These are phyloP conservation scores for Coleophora deauratella DNA, from an alignment of 2,888 invertebrate genomes.

Conservation along the genomic window DNA sequence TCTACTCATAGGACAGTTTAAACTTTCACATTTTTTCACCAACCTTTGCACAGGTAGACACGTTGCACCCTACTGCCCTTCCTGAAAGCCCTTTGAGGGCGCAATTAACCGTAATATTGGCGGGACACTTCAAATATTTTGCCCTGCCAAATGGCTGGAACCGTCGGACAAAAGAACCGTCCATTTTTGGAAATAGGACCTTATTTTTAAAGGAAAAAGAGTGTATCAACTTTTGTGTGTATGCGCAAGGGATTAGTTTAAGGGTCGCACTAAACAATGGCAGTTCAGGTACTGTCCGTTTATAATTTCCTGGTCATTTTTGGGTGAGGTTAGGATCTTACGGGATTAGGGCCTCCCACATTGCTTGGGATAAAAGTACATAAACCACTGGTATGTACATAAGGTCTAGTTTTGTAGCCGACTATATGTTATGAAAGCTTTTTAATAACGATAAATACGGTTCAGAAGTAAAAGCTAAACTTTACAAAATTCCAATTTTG, in stretches of 20 bases:
- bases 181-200: no score
- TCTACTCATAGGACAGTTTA: background rate
- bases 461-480: no score
- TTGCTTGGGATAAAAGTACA: no score
- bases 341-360: background rate
- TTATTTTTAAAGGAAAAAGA: no score
- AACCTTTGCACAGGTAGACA: no score
- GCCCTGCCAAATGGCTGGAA: background rate
- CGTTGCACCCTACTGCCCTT: background rate
- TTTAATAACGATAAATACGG: no score
- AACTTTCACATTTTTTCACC: no score
- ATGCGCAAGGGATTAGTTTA: constrained; percentile 7
- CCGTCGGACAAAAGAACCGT: constrained; percentile 1
- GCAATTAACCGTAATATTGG: constrained; percentile 6
- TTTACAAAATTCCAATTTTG: no score
- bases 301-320: constrained; percentile 10
- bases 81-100: background rate
- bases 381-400: no score
- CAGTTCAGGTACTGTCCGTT: constrained; percentile 7
- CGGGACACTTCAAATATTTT: constrained; percentile 7
- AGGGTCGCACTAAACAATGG: constrained; percentile 10
- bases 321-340: constrained; percentile 3
- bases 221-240: no score
- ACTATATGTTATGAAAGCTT: no score
- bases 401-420: no score